Percentiles rank a stretch among this genome's conserved stretches.
These are phyloP conservation scores for Drosophila villosipedis DNA, from an alignment of 2,888 invertebrate genomes.

Conservation along the genomic window DNA sequence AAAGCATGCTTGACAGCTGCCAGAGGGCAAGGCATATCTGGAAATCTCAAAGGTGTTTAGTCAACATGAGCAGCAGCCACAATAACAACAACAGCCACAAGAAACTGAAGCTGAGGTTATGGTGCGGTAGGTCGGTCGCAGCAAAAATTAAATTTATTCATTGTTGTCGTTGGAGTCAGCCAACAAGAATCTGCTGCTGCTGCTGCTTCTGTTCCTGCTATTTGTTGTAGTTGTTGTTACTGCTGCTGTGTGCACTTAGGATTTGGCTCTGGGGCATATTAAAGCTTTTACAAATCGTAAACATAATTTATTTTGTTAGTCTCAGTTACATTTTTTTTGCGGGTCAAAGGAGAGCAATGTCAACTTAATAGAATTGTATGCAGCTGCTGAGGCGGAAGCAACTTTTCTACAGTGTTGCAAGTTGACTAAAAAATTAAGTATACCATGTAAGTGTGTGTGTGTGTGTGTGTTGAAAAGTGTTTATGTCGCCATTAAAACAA, in stretches of 20 bases:
- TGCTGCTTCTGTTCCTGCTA: slow-evolving; percentile 51
- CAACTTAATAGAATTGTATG: slow-evolving; percentile 49
- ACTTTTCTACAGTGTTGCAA: slow-evolving; percentile 21
- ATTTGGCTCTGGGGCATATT: slow-evolving; percentile 77
- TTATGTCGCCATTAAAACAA: slow-evolving; percentile 1
- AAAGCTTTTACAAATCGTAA: slow-evolving; percentile 79
- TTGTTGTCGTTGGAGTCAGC: slow-evolving; percentile 70
- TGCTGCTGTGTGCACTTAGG: slow-evolving; percentile 71
- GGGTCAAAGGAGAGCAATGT: slow-evolving; percentile 6
- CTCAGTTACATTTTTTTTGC: slow-evolving; percentile 48
- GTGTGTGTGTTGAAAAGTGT: slow-evolving; percentile 1
- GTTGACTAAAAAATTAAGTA: neutral
- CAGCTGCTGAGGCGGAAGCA: neutral
- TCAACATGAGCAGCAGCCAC: slow-evolving; percentile 67
- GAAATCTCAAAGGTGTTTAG: slow-evolving; percentile 78
- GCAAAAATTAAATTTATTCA: slow-evolving; percentile 78
- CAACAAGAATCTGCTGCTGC: slow-evolving; percentile 30
- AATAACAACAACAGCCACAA: slow-evolving; percentile 36
- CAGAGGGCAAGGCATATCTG: slow-evolving; percentile 75
- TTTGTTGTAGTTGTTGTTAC: slow-evolving; percentile 14
- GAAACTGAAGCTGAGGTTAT: slow-evolving; percentile 46
- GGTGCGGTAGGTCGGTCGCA: slow-evolving; percentile 75
- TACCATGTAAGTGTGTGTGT: neutral
- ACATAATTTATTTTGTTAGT: slow-evolving; percentile 76
- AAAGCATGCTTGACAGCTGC: slow-evolving; percentile 74